Conservation (phyloP, 2,888 invertebrate species). For the Andricus quercusramuli region DNA sequence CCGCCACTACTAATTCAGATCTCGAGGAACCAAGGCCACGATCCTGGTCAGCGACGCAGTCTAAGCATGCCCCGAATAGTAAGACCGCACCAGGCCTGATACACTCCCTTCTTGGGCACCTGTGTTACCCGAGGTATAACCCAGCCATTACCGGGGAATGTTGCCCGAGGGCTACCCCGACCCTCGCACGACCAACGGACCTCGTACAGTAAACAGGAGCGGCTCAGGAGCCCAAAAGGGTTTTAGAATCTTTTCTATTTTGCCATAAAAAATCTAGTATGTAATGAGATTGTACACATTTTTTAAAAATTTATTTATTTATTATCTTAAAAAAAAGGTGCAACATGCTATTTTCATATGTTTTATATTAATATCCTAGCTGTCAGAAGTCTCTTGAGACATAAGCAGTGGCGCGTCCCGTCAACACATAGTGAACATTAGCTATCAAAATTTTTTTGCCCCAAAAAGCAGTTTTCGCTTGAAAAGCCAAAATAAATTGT, state of each 20-base stretch:
- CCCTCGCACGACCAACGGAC: slow-evolving; percentile 64
- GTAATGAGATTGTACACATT: too few species aligned
- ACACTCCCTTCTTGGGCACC: slow-evolving; percentile 65
- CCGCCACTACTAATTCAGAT: neutral
- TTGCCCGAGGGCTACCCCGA: slow-evolving; percentile 74
- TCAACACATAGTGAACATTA: too few species aligned
- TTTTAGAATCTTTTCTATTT: neutral
- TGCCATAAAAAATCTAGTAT: neutral
- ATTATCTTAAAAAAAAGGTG: too few species aligned
- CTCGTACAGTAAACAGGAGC: slow-evolving; percentile 51
- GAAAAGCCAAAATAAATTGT: too few species aligned
- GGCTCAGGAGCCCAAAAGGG: slow-evolving; percentile 12
- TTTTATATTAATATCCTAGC: too few species aligned
- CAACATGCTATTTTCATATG: too few species aligned
- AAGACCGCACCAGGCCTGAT: slow-evolving; percentile 10
- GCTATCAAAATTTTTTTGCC: too few species aligned
- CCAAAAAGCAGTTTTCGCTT: too few species aligned
- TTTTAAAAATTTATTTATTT: too few species aligned
- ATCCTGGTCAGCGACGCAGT: neutral
- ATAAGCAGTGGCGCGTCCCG: too few species aligned
- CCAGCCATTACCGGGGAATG: slow-evolving; percentile 77
- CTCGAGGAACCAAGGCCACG: slow-evolving; percentile 31
- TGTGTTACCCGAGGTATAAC: slow-evolving; percentile 77
- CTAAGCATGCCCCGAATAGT: neutral
- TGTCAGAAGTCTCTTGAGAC: too few species aligned